phyloP scores from a whole-genome alignment of 2,888 invertebrate species.

The Drosophila cyrtoloma region DNA sequence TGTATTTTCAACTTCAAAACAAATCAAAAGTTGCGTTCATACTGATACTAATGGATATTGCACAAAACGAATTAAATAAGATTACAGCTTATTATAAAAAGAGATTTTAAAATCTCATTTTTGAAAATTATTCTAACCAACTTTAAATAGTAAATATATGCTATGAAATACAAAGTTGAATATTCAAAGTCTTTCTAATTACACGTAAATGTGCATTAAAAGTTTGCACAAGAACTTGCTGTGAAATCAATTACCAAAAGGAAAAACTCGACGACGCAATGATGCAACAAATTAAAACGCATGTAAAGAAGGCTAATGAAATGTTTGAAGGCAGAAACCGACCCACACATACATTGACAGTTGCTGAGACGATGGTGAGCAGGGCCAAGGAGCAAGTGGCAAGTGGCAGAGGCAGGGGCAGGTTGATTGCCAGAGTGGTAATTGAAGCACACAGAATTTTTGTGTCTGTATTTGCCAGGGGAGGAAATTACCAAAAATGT shows the following conservation, averaged over 20 bases:
- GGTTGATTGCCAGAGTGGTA: conserved; percentile 12
- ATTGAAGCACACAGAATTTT: conserved; percentile 36
- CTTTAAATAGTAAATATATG: neutral
- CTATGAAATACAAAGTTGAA: neutral
- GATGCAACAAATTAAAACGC: conserved; percentile 75
- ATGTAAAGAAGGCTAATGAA: conserved; percentile 67
- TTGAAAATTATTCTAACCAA: neutral
- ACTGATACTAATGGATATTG: neutral
- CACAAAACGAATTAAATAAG: neutral
- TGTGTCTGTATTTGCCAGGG: conserved; percentile 40
- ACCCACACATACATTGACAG: neutral
- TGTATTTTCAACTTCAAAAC: neutral
- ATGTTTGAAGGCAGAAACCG: conserved; percentile 40
- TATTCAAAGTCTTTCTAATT: conserved; percentile 46
- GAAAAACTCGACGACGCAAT: conserved; percentile 61
- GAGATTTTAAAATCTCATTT: neutral
- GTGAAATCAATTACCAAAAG: conserved; percentile 63
- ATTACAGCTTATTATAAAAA: neutral
- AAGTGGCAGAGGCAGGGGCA: neutral
- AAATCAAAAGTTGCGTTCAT: neutral
- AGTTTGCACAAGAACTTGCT: conserved; percentile 52
- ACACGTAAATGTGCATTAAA: conserved; percentile 64
- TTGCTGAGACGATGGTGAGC: neutral
- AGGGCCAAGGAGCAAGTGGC: neutral
- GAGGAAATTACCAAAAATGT: conserved; percentile 73